Evolutionary conservation across 2,113 vertebrate genomes (phyloP), one percentile per base, ranked within the genome.

Genomic region (Pardalotus punctatus): DNA sequence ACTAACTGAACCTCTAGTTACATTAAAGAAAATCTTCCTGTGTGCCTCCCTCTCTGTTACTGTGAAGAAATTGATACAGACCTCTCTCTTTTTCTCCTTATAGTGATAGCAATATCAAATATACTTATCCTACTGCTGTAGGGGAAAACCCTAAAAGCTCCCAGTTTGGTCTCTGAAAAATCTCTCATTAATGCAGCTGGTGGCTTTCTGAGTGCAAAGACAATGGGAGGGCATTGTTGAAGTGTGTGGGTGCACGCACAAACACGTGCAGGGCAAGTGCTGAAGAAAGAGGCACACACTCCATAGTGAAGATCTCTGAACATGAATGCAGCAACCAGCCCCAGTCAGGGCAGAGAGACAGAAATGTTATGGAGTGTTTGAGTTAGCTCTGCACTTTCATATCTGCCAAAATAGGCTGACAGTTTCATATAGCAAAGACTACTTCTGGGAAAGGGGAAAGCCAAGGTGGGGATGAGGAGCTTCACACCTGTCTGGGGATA

Each of bases 241-340:
- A 58, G 51, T 2, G 4, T 38, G 76, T 69, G 86, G 66, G 71
- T 61, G 45, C 61, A 10, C 0, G 1, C 60, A 58, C 43, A 20
- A 38, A 57, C 12, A 2, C 4, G 4, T 6, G 50, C 47, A 17
- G 29, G 56, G 57, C 47, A 77, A 83, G 67, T 4, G 36, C 64
- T 6, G 5, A 47, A 50, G 66, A 29, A 67, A 62, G 51, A 58
- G 65, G 57, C 3, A 4, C 4, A 1, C 38, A 4, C 11, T 31
- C 6, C 1, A 5, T 2, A 31, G 2, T 2, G 10, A 19, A 56
- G 20, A 61, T 70, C 86, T 87, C 65, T 9, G 0, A 12, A 62
- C 24, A 6, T 10, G 29, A n/a, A 53, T 8, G 50, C 5, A 40
- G 21, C 35, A 73, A 20, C 3, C 12, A n/a, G 53, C 11, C 29